These are phyloP conservation scores for Phalacrocorax pelagicus DNA, from an alignment of 2,113 vertebrate genomes.

Conservation along the genomic window DNA sequence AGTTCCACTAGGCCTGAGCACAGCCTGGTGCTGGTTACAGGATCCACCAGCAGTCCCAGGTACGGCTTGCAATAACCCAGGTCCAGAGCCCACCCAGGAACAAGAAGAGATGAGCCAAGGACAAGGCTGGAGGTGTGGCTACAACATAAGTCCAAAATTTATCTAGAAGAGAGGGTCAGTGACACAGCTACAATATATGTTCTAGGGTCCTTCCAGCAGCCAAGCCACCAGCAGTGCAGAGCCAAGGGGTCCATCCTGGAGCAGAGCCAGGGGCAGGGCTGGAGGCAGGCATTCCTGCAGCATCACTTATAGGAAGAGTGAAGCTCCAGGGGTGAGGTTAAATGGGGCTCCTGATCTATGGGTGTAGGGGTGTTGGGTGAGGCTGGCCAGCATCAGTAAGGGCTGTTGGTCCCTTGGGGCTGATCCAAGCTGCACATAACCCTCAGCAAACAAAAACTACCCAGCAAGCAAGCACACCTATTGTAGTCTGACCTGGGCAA, in stretches of 20 bases:
- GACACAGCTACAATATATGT: fast-evolving
- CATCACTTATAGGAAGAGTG: fast-evolving
- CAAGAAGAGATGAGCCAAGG: background rate
- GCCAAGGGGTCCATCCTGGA: background rate
- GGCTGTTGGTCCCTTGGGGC: background rate
- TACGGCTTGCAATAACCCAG: background rate
- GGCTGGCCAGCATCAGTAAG: background rate
- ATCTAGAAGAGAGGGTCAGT: background rate
- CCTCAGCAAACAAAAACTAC: fast-evolving
- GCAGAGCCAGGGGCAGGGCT: background rate
- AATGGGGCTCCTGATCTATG: background rate
- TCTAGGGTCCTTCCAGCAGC: background rate
- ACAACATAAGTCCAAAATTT: too few species aligned
- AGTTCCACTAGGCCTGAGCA: background rate
- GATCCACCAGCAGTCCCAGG: background rate
- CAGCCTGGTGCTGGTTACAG: background rate
- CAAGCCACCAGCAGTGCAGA: background rate
- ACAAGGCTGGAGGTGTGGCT: background rate
- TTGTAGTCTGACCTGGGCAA: background rate
- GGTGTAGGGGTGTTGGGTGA: background rate
- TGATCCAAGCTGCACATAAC: background rate
- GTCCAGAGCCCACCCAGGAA: background rate
- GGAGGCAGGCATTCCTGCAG: background rate
- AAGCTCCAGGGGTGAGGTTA: background rate
- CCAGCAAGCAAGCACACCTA: too few species aligned